A percentile compares a stretch with the other conserved stretches of the same genome.
Evolutionary conservation across 2,888 invertebrate species (phyloP).

Genomic region (Phytoseiulus persimilis): DNA sequence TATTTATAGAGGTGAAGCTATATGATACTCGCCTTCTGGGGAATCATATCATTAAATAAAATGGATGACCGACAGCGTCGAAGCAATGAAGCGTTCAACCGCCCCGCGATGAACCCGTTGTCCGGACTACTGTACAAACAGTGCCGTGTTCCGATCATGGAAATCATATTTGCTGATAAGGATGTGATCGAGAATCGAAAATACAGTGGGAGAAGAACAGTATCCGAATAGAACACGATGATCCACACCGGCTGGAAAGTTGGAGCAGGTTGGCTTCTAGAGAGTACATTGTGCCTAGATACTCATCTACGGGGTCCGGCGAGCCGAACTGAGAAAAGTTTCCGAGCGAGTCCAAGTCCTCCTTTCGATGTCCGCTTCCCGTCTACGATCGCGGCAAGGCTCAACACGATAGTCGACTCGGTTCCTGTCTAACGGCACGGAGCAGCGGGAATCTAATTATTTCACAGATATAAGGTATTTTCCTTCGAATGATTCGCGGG

Average conservation of each 20-base stretch:
- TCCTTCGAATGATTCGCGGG: not conserved
- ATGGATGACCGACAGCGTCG: not conserved
- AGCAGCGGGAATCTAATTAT: not conserved
- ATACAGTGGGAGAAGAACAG: not conserved
- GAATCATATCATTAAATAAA: not conserved
- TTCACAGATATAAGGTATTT: not conserved
- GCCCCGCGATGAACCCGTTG: not conserved
- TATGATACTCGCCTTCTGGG: not conserved
- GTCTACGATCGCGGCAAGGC: not conserved
- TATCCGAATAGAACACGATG: not conserved
- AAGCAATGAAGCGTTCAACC: not conserved
- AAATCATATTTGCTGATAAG: not conserved
- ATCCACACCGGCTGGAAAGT: not conserved
- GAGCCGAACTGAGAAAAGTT: not conserved
- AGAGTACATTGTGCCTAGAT: not conserved
- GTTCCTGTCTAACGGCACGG: too few relatives aligned
- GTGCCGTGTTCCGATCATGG: not conserved
- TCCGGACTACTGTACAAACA: not conserved
- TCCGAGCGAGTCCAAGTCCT: not conserved
- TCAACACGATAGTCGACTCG: too few relatives aligned
- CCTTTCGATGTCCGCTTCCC: not conserved
- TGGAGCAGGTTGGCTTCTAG: not conserved
- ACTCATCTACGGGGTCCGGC: not conserved
- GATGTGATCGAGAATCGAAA: not conserved
- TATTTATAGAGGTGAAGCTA: not conserved